Base-by-base conservation (phyloP, 1,140 invertebrate genomes). In the Caenorhabditis remanei region DNA sequence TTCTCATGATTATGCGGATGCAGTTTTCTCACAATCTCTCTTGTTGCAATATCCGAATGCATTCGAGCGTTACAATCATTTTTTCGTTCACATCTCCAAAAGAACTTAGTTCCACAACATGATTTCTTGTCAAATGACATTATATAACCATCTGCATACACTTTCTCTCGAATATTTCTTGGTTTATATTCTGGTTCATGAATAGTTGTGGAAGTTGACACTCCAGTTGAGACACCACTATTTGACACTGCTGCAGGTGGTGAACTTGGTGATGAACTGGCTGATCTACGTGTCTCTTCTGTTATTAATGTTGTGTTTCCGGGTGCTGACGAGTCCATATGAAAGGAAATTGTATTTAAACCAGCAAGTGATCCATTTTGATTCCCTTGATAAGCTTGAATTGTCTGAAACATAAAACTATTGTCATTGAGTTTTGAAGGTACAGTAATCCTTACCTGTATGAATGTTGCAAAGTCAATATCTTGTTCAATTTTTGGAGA, bases 81-180 rank as follows among this genome's bases (percentile, higher is more conserved):
- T 24, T 79, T 79, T 11, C 71, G 71, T 79, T 79, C 71, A 50
- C 71, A 79, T 79, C 71, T 79, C 71, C 71, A 79, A 43, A 79
- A 79, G 24, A 53, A 24, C 41, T 50, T 79, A 50, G 71, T 79
- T 79, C 71, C 71, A 79, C 71, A 79, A 24, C 71, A 79, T 13
- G 71, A 79, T 53, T 79, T 50, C 40, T 79, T 79, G 24, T 79
- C 71, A 50, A 79, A 79, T 46, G 71, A 79, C 71, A 79, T 79
- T 2, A 79, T 79, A 50, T 53, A 79, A 24, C 71, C 71, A 24
- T 79, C 71, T 32, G 71, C 71, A 79, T 50, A 79, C 46, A 79
- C 71, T 79, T 79, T 79, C 40, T 79, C 71, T 79, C 71, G 43
- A 48, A 79, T 40, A 50, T 79, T 79, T 79, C 71, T 79, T 53